These are phyloP conservation scores for Microplitis deprimator DNA, from an alignment of 2,888 invertebrate genomes.

Conservation along the genomic window DNA sequence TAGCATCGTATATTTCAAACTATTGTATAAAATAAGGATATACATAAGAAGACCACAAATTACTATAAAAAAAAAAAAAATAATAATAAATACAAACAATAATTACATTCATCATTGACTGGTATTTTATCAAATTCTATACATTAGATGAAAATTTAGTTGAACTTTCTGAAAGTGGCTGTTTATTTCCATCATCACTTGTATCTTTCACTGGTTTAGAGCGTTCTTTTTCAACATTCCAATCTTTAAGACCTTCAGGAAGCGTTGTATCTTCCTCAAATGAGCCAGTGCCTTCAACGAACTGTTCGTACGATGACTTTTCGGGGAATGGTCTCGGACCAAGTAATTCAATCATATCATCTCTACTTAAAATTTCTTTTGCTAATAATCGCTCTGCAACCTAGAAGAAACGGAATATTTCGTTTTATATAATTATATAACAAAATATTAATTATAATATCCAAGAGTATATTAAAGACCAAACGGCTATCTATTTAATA, in stretches of 20 bases:
- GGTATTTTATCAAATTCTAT: conserved; percentile 15
- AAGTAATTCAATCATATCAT: conserved; percentile 97
- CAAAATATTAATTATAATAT: too few species aligned
- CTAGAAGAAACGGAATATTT: conserved; percentile 54
- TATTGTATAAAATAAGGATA: conserved; percentile 23
- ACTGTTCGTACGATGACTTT: conserved; percentile 99
- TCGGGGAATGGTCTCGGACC: conserved; percentile 97
- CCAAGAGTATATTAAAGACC: too few species aligned
- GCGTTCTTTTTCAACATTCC: conserved; percentile 83
- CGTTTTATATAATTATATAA: too few species aligned
- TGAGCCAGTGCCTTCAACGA: conserved; percentile 98
- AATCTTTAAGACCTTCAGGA: conserved; percentile 95
- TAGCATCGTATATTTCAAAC: neutral
- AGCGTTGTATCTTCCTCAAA: conserved; percentile 96
- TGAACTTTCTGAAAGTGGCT: conserved; percentile 30
- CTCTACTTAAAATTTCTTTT: conserved; percentile 94
- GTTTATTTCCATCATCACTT: conserved; percentile 36
- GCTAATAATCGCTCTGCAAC: conserved; percentile 90
- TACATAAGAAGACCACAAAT: neutral
- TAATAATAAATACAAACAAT: conserved; percentile 40
- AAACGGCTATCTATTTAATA: too few species aligned
- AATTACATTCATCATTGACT: conserved; percentile 56
- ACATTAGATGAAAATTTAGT: neutral
- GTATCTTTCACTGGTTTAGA: conserved; percentile 63
- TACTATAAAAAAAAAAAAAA: conserved; percentile 19